Base-by-base conservation (phyloP, 2,888 invertebrate genomes). In the Mesorhabditis belari region DNA sequence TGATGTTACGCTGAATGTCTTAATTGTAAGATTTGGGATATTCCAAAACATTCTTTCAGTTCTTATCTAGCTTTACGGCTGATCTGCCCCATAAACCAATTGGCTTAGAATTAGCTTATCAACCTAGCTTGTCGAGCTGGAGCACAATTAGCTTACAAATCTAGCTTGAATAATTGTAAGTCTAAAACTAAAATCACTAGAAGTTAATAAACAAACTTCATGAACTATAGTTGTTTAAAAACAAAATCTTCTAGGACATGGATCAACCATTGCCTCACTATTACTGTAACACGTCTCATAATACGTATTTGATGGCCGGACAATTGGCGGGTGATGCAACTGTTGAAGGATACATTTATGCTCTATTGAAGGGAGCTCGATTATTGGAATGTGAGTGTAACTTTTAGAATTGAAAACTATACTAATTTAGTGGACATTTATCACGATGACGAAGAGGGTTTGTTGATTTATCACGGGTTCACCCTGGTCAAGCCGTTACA, bases 271-370 rank as follows among this genome's bases (percentile, higher is more conserved):
- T 87, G 58, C 77, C 83, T 23, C 82, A 86, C 71, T 87, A 87
- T 75, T 87, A 82, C 80, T 85, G 87, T 61, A 85, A 85, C 52
- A 85, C 86, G 2, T 87, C 86, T 2, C 87, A 87, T 73, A 87
- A 87, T 77, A 87, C 87, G 84, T 87, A 81, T 80, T 84, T 81
- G 64, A 82, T 82, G n/a, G 86, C 85, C 49, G 84, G 86, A 67
- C 87, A 87, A 77, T 79, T 87, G 61, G 83, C 83, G 65, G 86
- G 87, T 17, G 84, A 85, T 57, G 86, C 86, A 73, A 85, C 85
- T 60, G 84, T 87, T n/a, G 87, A 87, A 76, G 86, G 85, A 27
- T 87, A 87, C 76, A 85, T 86, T 55, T 81, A 82, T 49, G 86
- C 86, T 24, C 79, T 87, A 58, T 82, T 83, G 65, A 81, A 81